Evolutionary conservation across 1,140 invertebrate species (phyloP), one percentile per base, ranked within the genome.

Genomic region (Drosophila mayri): DNA sequence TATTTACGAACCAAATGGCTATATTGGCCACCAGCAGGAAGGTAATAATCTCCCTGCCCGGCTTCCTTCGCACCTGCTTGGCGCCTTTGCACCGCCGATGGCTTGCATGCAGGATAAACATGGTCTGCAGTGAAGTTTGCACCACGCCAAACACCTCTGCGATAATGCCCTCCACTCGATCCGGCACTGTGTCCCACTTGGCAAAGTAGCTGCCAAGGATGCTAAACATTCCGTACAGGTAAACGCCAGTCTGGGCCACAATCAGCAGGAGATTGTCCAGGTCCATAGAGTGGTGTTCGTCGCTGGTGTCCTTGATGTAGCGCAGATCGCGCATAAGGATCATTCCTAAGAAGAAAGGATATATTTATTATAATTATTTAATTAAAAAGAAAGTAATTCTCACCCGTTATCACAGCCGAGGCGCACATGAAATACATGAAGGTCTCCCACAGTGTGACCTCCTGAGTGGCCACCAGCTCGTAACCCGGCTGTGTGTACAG

Each of bases 151-250:
- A 94, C 40, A 94, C 94, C 88, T 95, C 95, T 0, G 94, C 94
- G 52, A 94, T 93, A 22, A 95, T 93, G 37, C 94, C 94, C 25
- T 94, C 94, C 1, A 93, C 90, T 11, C 94, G 92, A 91, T 93
- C 94, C 44, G 92, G 93, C 59, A 93, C 94, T 64, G 92, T 90
- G 72, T 94, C 94, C 81, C 94, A 93, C 70, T 95, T 94, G 12
- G 96, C 95, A 81, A 97, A 95, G 78, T 96, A 95, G 70, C 95
- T 95, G 32, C 97, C 97, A 57, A 98, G 96, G 32, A 97, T 95
- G 46, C 96, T 97, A 91, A 98, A 98, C 93, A 97, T 95, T 75
- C 96, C 96, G 92, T 98, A 98, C 28, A 98, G 95, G 90, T 97
- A 98, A 58, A 98, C 96, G 2, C 98, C 98, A 3, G 96, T 96